Base-by-base conservation (phyloP, 2,888 invertebrate genomes). In the Rapana venosa region DNA sequence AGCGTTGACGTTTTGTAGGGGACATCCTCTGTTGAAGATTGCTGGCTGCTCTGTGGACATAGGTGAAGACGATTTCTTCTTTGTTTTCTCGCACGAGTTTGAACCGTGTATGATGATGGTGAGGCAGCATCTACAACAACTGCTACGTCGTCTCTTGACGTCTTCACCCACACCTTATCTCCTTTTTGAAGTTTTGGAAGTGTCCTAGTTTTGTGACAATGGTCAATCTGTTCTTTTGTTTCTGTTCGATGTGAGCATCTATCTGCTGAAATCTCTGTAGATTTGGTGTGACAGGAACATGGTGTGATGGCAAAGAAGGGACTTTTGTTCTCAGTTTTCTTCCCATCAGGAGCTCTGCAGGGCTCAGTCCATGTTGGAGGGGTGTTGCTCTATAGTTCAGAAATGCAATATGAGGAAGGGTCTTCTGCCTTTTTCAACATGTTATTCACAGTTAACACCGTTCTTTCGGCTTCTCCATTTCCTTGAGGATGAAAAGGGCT, bases 381-480 rank as follows among this genome's bases (percentile, higher is more conserved):
- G 70, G 70, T 26, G 70, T 70, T 5, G 70, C 58, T 70, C 70
- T 70, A 22, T 70, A 77, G 17, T 77, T 77, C 17, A 77, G 77
- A 30, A 77, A 30, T 15, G 77, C 77, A 30, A 77, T 77, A 6
- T 77, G n/a, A n/a, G n/a, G n/a, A 30, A 13, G 77, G 77, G 30
- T 77, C 77, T n/a, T 77, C 77, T 15, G 77, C 77, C 30, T 77
- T 77, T 17, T 77, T 32, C 77, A 77, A 32, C 77, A 77, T 30
- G 32, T n/a, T 77, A 6, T 77, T 77, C 30, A 77, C 66, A 11
- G 66, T 66, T 66, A 20, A 8, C 8, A 77, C 77, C 6, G 77
- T 30, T 77, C 77, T 77, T 17, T 77, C n/a, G n/a, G 77, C 77
- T 30, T 77, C 32, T n/a, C 77, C 77, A 77, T 77, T 77, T 77